Base-by-base conservation (phyloP, 2,888 invertebrate species). In the Eristalinus aeneus region DNA sequence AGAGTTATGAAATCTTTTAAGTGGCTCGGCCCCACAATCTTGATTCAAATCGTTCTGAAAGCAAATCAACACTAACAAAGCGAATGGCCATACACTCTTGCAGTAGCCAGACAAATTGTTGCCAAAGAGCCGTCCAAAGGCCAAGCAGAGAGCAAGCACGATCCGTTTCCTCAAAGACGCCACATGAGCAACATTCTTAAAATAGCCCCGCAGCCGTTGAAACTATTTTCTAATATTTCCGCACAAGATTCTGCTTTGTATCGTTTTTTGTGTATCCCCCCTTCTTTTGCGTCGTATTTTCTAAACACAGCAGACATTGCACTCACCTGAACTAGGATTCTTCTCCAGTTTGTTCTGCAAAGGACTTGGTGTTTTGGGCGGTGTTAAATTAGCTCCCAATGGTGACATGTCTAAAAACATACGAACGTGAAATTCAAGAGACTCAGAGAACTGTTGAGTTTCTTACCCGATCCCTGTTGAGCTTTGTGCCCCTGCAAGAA, bases 401-500 rank as follows among this genome's bases (percentile, higher is more conserved):
- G 89, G 88, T 56, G 92, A 90, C 90, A 92, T 90, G 88, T 93
- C 93, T 85, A 8, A 16, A 46, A 46, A 16, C 46, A 46, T 6
- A 46, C 46, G 16, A 5, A 23, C 11, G 23, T 56, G 27, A 16
- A 9, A 60, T 20, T 31, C 11, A 4, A 27, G 27, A 46, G 46
- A 53, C 31, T 1, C 36, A 22, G 53, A 22, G 34, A 10, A 16
- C 23, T 68, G 27, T 27, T 27, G 56, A 23, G 39, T 64, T 72
- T 53, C 60, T 88, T 90, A 92, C 93, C 94, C 91, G 93, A 93
- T 90, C 91, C 93, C 90, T 91, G 94, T 90, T 90, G 94, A 89
- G 92, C 93, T 92, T 91, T 94, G 89, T 91, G 94, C 88, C 96
- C 95, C 91, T 96, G 96, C 88, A 97, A 93, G 93, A 99, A 99